Evolutionary conservation across 2,113 vertebrate genomes (phyloP), one percentile per base, ranked within the genome.

Genomic region (Esox niger): DNA sequence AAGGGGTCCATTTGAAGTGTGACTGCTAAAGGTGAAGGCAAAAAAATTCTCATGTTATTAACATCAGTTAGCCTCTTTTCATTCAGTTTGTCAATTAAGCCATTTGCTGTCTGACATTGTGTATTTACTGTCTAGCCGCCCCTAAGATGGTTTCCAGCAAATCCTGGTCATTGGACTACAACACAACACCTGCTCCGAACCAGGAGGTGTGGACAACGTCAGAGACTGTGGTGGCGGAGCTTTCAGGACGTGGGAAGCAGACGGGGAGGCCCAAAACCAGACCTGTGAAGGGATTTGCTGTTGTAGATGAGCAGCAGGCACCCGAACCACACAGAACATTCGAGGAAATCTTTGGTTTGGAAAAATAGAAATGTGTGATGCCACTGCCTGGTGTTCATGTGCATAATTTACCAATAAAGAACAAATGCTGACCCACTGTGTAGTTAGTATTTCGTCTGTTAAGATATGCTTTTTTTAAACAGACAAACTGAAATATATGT

Each of bases 321-420:
- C 30, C 60, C 6, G 27, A 72, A 46, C 75, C 64, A 4, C 79
- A 1, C 27, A 17, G 26, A 66, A 70, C 79, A 31, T 91, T 90
- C 78, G 85, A 90, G 71, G 84, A 89, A 0, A 46, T 89, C 46
- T 90, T 92, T 83, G 79, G 70, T 65, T 76, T 90, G 65, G 80
- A 72, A 10, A 29, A 84, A 84, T 84, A 81, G 83, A 80, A 11
- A 21, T 10, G 30, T n/a, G 7, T 38, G n/a, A n/a, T n/a, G 13
- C 25, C 60, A 62, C 17, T 52, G 38, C 23, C 35, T 27, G 27
- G 57, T 0, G 0, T 25, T 30, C 23, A 11, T 27, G 68, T 27
- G 5, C 10, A 54, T 65, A 17, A 27, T 49, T 13, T 33, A 25
- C 4, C 21, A 62, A 62, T 23, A 15, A 33, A n/a, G 35, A 52